Evolutionary conservation across 2,797 vertebrate species (phyloP), one percentile per base, ranked within the genome.

Genomic region (Heterohyrax brucei): DNA sequence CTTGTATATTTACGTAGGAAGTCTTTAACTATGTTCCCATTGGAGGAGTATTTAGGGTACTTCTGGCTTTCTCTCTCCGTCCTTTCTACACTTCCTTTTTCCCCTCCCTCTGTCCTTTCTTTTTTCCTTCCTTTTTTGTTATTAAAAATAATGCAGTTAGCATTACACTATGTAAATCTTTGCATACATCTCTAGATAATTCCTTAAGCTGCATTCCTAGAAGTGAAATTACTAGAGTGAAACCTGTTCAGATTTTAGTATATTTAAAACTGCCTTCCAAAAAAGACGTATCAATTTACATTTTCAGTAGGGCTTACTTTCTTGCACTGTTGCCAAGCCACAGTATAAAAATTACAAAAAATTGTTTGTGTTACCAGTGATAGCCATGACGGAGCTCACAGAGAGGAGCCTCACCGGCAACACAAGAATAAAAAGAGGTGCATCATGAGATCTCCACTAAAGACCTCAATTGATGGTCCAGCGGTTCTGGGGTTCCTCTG

Each of bases 121-220:
- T 33, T 92, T 72, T 76, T 89, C 30, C 62, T 28, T 93, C 73
- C 68, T 86, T 68, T 93, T 89, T 96, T 83, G 56, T 39, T 93
- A 13, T 87, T 96, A 77, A 85, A 90, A 95, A 81, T 59, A 87
- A 66, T 53, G 56, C 39, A 89, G 21, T 89, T 75, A 48, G 1
- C 81, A 82, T 44, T 16, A 6, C 61, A 44, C 21, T 46, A 12
- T 77, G 56, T 21, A 70, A 87, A 93, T 1, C 12, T 82, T 61
- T 76, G 64, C 50, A 3, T 72, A 0, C 48, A 53, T 95, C 61
- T 59, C 33, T 93, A 64, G 50, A 39, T 87, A 44, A 39, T 82
- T 75, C 7, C n/a, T 48, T 39, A 88, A 64, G 75, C 21, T 82
- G 0, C 66, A 75, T 91, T 96, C 28, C 87, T 50, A 26, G 24